Conservation (phyloP, 1,140 invertebrate genomes). For the Phthorimaea operculella region DNA sequence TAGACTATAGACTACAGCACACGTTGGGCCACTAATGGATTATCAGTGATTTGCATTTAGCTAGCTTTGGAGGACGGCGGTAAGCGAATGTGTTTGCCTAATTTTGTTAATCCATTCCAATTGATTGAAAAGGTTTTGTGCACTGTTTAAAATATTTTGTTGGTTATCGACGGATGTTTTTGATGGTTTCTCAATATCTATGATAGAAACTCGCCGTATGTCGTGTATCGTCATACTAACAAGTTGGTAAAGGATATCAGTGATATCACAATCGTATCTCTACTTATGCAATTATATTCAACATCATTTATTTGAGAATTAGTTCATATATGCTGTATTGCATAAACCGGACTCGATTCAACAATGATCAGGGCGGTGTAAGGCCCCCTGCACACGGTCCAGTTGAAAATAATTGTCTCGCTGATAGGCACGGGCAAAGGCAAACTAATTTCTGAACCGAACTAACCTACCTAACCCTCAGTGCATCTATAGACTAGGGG, state of each 20-base stretch:
- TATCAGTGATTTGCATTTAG: constrained; percentile 53
- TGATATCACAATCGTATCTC: too few relatives aligned
- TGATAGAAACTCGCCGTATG: too few relatives aligned
- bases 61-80: constrained; percentile 24
- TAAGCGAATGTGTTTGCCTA: neutral
- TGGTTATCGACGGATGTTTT: too few relatives aligned
- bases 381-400: constrained; percentile 36
- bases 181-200: too few relatives aligned
- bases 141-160: too few relatives aligned
- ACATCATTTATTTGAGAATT: neutral
- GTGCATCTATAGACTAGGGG: too few relatives aligned
- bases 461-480: neutral
- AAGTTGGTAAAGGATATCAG: too few relatives aligned
- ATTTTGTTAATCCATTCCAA: neutral
- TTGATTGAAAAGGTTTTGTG: too few relatives aligned
- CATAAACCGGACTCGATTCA: constrained; percentile 25
- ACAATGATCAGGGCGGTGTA: constrained; percentile 44
- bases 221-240: too few relatives aligned
- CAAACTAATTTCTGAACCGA: constrained; percentile 38
- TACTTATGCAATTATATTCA: too few relatives aligned
- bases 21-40: constrained; percentile 38
- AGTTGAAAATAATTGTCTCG: constrained; percentile 58
- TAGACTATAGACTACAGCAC: neutral
- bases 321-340: neutral
- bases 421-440: constrained; percentile 40